Base-by-base conservation (phyloP, 2,888 invertebrate genomes). In the Stictocephala bisonia region DNA sequence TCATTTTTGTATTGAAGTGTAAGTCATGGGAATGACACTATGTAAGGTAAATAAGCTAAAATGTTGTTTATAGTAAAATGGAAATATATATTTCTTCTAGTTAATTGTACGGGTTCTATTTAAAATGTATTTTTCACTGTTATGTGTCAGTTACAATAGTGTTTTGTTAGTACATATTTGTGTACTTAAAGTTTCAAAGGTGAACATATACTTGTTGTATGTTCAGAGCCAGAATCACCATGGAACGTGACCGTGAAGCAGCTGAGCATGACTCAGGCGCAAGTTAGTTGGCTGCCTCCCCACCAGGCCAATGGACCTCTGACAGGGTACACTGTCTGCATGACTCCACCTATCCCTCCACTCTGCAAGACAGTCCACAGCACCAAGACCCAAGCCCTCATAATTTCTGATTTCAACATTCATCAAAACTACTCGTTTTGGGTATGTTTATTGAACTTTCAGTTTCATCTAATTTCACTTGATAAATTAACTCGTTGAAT, bases 211-310 rank as follows among this genome's bases (percentile, higher is more conserved):
- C 50, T 68, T 44, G 20, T 73, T 11, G 24, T 7, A 26, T 72
- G 79, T 82, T 78, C 84, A 87, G 87, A 87, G 2, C 93, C 94
- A 0, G 88, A 88, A 3, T 87, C 89, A n/a, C 94, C 94, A 0
- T 84, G 86, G 74, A 88, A 89, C 68, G 84, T 94, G 0, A 87
- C 87, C 0, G 90, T 89, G 0, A 85, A 85, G 0, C 93, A 93
- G 81, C 84, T 86, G 75, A 88, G 90, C 78, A 90, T 89, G 0
- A 86, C 87, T 1, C 84, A 89, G n/a, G 87, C 94, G 15, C 85
- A 88, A 76, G 85, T 94, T 0, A 83, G 86, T 0, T 95, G 94
- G 94, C 87, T 89, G 75, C 84, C 88, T 9, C 94, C 94, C 0
- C 81, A 83, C 1, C 80, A 84, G 29, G 88, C 91, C 0, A 89